These are phyloP conservation scores for Drosophila infuscata DNA, from an alignment of 2,888 invertebrate species.

Conservation along the genomic window DNA sequence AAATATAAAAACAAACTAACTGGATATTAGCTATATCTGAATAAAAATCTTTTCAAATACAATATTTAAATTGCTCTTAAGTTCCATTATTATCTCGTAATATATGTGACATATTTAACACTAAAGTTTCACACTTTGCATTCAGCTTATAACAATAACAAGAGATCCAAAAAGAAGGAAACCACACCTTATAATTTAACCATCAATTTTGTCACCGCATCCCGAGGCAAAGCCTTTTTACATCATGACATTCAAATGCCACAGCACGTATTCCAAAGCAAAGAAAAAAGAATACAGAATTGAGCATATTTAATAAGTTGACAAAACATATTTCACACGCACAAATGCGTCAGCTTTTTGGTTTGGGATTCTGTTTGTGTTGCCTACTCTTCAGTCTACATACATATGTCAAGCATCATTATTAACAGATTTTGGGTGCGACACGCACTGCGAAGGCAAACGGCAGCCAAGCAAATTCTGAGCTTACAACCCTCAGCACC, in stretches of 20 bases:
- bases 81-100: not conserved
- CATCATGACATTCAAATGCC: slow-evolving; percentile 52
- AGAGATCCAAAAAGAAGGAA: not conserved
- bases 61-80: not conserved
- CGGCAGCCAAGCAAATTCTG: slow-evolving; percentile 23
- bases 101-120: slow-evolving; percentile 4
- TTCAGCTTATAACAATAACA: slow-evolving; percentile 2
- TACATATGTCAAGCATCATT: slow-evolving; percentile 77
- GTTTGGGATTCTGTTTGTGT: slow-evolving; percentile 47
- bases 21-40: not conserved
- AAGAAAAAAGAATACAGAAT: slow-evolving; percentile 35
- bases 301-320: slow-evolving; percentile 80
- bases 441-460: slow-evolving; percentile 53
- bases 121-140: slow-evolving; percentile 13
- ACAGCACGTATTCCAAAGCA: slow-evolving; percentile 55
- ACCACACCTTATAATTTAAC: slow-evolving; percentile 57
- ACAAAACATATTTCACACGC: slow-evolving; percentile 81
- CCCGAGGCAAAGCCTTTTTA: slow-evolving; percentile 16
- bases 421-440: slow-evolving; percentile 76
- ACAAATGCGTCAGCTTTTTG: slow-evolving; percentile 68
- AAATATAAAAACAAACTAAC: not conserved
- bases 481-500: slow-evolving; percentile 12
- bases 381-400: slow-evolving; percentile 27
- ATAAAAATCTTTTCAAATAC: not conserved
- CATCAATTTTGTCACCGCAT: slow-evolving; percentile 42